Evolutionary conservation across 2,888 invertebrate species (phyloP), one percentile per base, ranked within the genome.

Genomic region (Lissocephala sabroskyi): DNA sequence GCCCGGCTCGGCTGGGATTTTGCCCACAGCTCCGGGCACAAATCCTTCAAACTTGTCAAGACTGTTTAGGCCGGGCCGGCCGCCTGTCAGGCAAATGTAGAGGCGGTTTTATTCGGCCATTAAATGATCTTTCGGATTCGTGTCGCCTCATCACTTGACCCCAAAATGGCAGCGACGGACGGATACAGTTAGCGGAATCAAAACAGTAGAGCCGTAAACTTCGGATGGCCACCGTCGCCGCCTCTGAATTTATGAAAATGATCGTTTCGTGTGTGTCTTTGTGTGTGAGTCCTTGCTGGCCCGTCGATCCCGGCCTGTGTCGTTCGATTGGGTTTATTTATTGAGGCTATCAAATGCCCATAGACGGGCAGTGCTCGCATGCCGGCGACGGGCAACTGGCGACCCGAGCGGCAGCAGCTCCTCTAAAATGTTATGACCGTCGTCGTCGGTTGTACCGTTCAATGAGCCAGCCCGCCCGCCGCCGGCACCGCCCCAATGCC

Each of bases 131-230:
- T 35, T 7, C 17, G 35, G n/a, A n/a, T n/a, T n/a, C n/a, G n/a
- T n/a, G n/a, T n/a, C n/a, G n/a, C 47, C 48, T 63, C 60, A 61
- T 65, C 68, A 66, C 61, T 71, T 75, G 67, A 68, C 67, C 76
- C 45, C 46, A 41, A 35, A 45, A 23, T n/a, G 33, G 33, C 40
- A 28, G 28, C 13, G 40, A 32, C 19, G 43, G 30, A 18, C 43
- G 30, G 29, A 48, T 47, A 62, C 62, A 56, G 62, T 52, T 52
- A 57, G 51, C 37, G n/a, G n/a, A n/a, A n/a, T n/a, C n/a, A n/a
- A n/a, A n/a, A n/a, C n/a, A n/a, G n/a, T n/a, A n/a, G n/a, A n/a
- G n/a, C n/a, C n/a, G n/a, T n/a, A n/a, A n/a, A n/a, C n/a, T n/a
- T n/a, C n/a, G n/a, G n/a, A n/a, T n/a, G n/a, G n/a, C n/a, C n/a